Evolutionary conservation across 2,797 vertebrate genomes (phyloP), one percentile per base, ranked within the genome.

Genomic region (Pristis pectinata): DNA sequence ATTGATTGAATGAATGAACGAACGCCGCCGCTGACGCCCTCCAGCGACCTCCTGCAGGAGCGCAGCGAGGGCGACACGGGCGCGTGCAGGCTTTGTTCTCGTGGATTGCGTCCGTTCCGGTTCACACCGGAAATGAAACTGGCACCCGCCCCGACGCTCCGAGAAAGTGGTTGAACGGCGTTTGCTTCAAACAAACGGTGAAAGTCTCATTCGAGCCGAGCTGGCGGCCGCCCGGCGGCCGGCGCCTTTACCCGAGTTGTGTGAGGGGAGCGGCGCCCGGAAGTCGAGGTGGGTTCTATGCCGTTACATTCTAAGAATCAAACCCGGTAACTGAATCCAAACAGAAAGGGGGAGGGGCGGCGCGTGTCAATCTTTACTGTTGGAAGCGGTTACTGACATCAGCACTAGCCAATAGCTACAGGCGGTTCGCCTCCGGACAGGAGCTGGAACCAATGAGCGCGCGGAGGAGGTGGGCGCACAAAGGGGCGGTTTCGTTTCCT

Each of bases 281-380:
- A n/a, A 89, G 34, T 59, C 15, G 85, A 64, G 85, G 85, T 89
- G 85, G 64, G 85, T 19, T 61, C 85, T 34, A 30, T 61, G 30
- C 59, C 56, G 85, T 89, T 59, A 61, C 85, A 89, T 89, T 89
- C 13, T 61, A 17, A 91, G 34, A 91, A 53, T 91, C 87, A 67
- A 67, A 91, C n/a, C n/a, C n/a, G 15, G 1, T 67, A 64, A 91
- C 61, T 67, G 87, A 91, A 24, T 91, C 87, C 59, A 41, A 91
- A 91, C 17, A 67, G 59, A 49, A 27, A 27, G 30, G 53, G 85
- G 67, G 64, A 19, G 19, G 92, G 92, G 67, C 64, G 44, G 67
- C 10, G 92, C 11, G 67, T 44, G 44, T 34, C 24, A 93, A 17
- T 34, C 64, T 11, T 24, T 22, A 41, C 7, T 19, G 80, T 24